phyloP scores from a whole-genome alignment of 2,888 invertebrate genomes.

The Phanerotoma sp. region DNA sequence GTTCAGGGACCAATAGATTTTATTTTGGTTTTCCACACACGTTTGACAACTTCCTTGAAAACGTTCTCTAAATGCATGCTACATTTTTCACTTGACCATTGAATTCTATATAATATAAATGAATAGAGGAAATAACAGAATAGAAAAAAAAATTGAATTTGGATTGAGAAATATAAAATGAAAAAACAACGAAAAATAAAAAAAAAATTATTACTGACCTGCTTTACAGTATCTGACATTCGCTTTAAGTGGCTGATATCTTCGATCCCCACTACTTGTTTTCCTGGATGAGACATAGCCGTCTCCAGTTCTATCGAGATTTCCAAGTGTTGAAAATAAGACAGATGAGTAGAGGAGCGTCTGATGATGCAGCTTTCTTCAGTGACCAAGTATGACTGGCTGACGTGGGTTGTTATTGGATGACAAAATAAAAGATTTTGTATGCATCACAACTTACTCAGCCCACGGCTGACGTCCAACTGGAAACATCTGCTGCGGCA shows the following conservation, averaged over 20 bases:
- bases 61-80: too few relatives aligned
- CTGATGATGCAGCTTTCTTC: too few relatives aligned
- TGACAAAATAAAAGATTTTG: background rate
- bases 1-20: conserved; percentile 38
- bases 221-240: background rate
- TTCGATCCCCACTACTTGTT: background rate
- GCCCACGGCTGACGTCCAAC: conserved; percentile 52
- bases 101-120: too few relatives aligned
- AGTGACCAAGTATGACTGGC: too few relatives aligned
- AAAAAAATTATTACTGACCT: background rate
- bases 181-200: too few relatives aligned
- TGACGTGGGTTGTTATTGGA: background rate
- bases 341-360: background rate
- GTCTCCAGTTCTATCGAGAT: too few relatives aligned
- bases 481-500: conserved; percentile 44
- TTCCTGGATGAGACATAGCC: background rate
- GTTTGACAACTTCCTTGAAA: background rate
- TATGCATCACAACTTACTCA: conserved; percentile 39
- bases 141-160: too few relatives aligned
- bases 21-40: conserved; percentile 33
- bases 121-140: too few relatives aligned
- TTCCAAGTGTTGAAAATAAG: background rate
- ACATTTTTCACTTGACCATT: too few relatives aligned
- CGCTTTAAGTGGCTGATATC: background rate
- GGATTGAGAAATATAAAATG: too few relatives aligned